Base-by-base conservation (phyloP, 1,140 invertebrate genomes). In the Goniozus legneri region DNA sequence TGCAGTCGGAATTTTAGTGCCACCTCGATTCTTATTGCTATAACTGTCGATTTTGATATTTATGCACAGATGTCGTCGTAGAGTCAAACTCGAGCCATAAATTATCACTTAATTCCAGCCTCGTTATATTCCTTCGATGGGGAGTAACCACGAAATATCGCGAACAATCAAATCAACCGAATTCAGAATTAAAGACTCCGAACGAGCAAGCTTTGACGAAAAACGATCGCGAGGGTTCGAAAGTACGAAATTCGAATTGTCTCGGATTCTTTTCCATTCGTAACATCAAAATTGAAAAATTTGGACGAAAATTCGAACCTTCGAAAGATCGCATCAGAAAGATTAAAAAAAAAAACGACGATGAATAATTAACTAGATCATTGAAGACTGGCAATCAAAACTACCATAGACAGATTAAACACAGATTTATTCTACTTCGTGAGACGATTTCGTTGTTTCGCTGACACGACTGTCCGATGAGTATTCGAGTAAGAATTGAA, bases 381-480 rank as follows among this genome's bases (percentile, higher is more conserved):
- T 56, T 51, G 52, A 64, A 66, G 62, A 66, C 60, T 65, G 64
- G 55, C 60, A 65, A 64, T 66, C 64, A 66, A 66, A 66, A 65
- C 43, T 65, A 64, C 31, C 55, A 43, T 61, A 57, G 47, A 54
- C 44, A 58, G 39, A 60, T 58, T 37, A 24, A 48, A 37, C 34
- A 27, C 37, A 46, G 45, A 60, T 54, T 54, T 45, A 50, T 50
- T 48, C 15, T 3, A 31, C 10, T 10, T 27, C 24, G 24, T 27
- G 24, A 27, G 10, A 27, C 24, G 24, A 27, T 27, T 27, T 27
- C 10, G 24, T 27, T 10, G 24, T 10, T 27, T 10, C 10, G 10
- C 4, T 27, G 24, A 27, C 4, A 6, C 24, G 24, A 27, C 4
- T 4, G 10, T 27, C 24, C 24, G 24, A n/a, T n/a, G n/a, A n/a